These are phyloP conservation scores for Nineta flava DNA, from an alignment of 2,888 invertebrate species.

Conservation along the genomic window DNA sequence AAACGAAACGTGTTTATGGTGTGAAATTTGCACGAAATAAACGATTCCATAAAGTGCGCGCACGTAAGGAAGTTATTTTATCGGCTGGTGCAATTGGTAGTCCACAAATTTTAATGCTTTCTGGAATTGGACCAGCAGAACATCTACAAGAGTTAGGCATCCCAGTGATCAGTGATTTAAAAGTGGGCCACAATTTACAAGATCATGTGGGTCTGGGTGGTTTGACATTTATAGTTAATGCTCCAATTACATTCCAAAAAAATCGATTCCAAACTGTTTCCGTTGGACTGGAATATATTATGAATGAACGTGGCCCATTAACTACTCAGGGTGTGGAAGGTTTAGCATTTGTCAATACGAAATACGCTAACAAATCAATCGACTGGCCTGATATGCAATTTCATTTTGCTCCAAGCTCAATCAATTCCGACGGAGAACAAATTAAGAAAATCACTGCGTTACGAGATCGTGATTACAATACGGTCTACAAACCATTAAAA, in stretches of 20 bases:
- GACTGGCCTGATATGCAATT: slow-evolving; percentile 78
- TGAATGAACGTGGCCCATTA: slow-evolving; percentile 69
- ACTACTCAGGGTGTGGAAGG: slow-evolving; percentile 70
- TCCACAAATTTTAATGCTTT: slow-evolving; percentile 82
- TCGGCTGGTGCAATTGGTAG: slow-evolving; percentile 79
- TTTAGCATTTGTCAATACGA: slow-evolving; percentile 73
- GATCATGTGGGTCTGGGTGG: slow-evolving; percentile 81
- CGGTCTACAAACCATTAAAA: slow-evolving; percentile 66
- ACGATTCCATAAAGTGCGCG: slow-evolving; percentile 45
- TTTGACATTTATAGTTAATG: slow-evolving; percentile 64
- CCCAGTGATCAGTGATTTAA: slow-evolving; percentile 54
- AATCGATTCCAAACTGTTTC: slow-evolving; percentile 59
- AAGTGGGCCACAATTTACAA: slow-evolving; percentile 72
- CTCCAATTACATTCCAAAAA: slow-evolving; percentile 63
- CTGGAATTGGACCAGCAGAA: slow-evolving; percentile 70
- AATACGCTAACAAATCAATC: slow-evolving; percentile 60
- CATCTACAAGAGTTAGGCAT: slow-evolving; percentile 57
- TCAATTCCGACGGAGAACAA: slow-evolving; percentile 71
- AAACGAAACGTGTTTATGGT: slow-evolving; percentile 53
- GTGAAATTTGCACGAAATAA: slow-evolving; percentile 58
- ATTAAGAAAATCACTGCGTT: slow-evolving; percentile 60
- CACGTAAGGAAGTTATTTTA: slow-evolving; percentile 65
- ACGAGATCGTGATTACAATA: slow-evolving; percentile 66
- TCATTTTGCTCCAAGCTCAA: slow-evolving; percentile 71
- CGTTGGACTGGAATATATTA: slow-evolving; percentile 65